Evolutionary conservation across 2,888 invertebrate species (phyloP), one percentile per base, ranked within the genome.

Genomic region (Vesta saturnalis): DNA sequence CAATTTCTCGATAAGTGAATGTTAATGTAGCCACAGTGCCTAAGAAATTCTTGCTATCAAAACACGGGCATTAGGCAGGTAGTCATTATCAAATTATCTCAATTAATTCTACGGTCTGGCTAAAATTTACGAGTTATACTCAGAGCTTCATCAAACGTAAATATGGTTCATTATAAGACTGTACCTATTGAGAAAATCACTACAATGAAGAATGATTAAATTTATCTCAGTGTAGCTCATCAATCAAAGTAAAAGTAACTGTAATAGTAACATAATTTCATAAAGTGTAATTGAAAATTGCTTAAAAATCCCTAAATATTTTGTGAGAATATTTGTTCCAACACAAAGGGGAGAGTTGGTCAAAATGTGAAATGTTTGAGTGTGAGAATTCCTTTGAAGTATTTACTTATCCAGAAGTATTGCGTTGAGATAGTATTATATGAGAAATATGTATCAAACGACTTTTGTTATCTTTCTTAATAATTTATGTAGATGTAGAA

Each of bases 381-480:
- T 49, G 47, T 49, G 47, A 15, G 47, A 49, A 49, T 18, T 46
- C n/a, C n/a, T n/a, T n/a, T n/a, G n/a, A n/a, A n/a, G n/a, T n/a
- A n/a, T n/a, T n/a, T n/a, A n/a, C n/a, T n/a, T n/a, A n/a, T n/a
- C n/a, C n/a, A n/a, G n/a, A n/a, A n/a, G n/a, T n/a, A n/a, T n/a
- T 30, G 30, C 5, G 30, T 30, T 39, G 8, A 39, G 39, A n/a
- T n/a, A n/a, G 39, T 39, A 39, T 39, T 6, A 4, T 16, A 52
- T 52, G 52, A 52, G 52, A 52, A 52, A 52, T 52, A n/a, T 18
- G 4, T 49, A 14, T 19, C 19, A 19, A 52, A 52, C n/a, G n/a
- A n/a, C n/a, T n/a, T n/a, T 52, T 52, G n/a, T 19, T 21, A 39
- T n/a, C 6, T 52, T 19, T 21, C 10, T 21, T 52, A 52, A 52